phyloP scores from a whole-genome alignment of 2,888 invertebrate genomes.

The Cacoxenus indagator region DNA sequence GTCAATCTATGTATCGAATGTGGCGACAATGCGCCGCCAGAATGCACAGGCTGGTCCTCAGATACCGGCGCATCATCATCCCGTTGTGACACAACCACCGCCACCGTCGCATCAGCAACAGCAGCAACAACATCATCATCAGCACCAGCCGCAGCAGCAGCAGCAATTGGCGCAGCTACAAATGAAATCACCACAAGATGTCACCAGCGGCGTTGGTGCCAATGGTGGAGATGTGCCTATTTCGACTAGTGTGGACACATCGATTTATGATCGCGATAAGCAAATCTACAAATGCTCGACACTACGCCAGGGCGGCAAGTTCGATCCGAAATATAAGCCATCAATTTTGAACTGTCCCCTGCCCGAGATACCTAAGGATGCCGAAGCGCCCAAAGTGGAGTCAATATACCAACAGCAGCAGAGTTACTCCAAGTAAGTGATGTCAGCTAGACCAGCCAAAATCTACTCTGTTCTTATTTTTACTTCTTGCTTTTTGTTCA shows the following conservation, averaged over 20 bases:
- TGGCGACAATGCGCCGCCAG: conserved; percentile 69
- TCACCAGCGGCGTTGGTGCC: conserved; percentile 39
- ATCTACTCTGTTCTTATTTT: neutral
- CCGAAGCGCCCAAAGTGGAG: conserved; percentile 67
- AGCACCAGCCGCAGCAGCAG: conserved; percentile 69
- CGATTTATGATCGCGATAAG: conserved; percentile 70
- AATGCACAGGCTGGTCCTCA: conserved; percentile 64
- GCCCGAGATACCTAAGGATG: conserved; percentile 71
- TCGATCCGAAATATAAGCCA: conserved; percentile 71
- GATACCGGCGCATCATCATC: conserved; percentile 59
- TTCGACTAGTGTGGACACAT: conserved; percentile 65
- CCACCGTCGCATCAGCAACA: conserved; percentile 50
- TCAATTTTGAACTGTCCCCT: conserved; percentile 71
- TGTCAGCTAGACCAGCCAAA: neutral
- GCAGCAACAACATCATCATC: conserved; percentile 68
- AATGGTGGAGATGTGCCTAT: conserved; percentile 56
- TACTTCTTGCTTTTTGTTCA: neutral
- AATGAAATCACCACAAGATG: conserved; percentile 40
- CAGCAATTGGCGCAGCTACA: conserved; percentile 47
- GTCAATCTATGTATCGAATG: conserved; percentile 66
- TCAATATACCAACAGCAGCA: conserved; percentile 62
- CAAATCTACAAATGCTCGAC: conserved; percentile 71
- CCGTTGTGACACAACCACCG: conserved; percentile 45
- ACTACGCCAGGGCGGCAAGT: conserved; percentile 70
- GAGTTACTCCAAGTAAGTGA: conserved; percentile 68